Evolutionary conservation across 2,113 vertebrate species (phyloP), one percentile per base, ranked within the genome.

Genomic region (Cinclus mexicanus): DNA sequence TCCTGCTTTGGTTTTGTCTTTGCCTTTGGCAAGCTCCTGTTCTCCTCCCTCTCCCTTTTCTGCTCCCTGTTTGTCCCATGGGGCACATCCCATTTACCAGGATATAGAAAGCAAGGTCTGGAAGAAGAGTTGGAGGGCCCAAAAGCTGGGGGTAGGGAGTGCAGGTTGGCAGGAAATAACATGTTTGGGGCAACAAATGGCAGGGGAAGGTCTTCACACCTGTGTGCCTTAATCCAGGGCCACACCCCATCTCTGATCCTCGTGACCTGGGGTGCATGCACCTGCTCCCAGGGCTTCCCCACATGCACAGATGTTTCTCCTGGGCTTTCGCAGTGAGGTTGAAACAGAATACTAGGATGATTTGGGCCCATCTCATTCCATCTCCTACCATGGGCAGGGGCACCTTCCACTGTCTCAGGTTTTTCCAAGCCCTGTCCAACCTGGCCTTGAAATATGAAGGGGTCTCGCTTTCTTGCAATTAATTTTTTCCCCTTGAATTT

Each of bases 251-350:
- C 72, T 74, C 59, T 67, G 42, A 24, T 63, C 47, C 60, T 47
- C 1, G 0, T 55, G 50, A 28, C 41, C 67, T 64, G 63, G 67
- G n/a, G 4, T 57, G 41, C 15, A 0, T 6, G 37, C 29, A 59
- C 50, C 70, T 84, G 60, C 93, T 83, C 39, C 60, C 26, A 24
- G 37, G 53, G 23, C 13, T 59, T 72, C 76, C 67, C 44, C 13
- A 7, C 41, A 14, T 6, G 50, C 5, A 5, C n/a, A 49, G 55
- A 14, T 37, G 33, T 14, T 70, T 76, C 20, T 60, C 31, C 83
- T 55, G n/a, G 3, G 2, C 23, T 68, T 74, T 65, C 57, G 79
- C 63, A 61, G 20, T 9, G 44, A 57, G 29, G 11, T 8, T 50
- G 55, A 47, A 76, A 19, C 47, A 89, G 24, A 35, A 35, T 31